These are phyloP conservation scores for Micronycteris hirsuta DNA, from an alignment of 2,113 vertebrate species.

Conservation along the genomic window DNA sequence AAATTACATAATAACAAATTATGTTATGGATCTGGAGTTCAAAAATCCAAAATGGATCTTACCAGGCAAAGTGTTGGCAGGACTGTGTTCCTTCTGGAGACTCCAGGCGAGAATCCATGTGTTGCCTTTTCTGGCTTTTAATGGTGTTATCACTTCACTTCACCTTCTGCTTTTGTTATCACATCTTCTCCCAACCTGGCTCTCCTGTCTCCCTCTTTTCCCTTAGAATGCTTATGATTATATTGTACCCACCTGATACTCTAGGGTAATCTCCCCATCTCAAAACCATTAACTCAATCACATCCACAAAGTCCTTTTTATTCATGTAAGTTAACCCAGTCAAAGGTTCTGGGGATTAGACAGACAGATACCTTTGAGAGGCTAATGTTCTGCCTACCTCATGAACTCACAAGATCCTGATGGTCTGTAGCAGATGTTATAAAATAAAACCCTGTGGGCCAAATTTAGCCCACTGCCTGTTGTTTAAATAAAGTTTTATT, in stretches of 20 bases:
- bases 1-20: background rate
- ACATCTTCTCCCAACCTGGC: background rate
- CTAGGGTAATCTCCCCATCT: background rate
- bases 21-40: background rate
- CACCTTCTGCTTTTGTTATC: background rate
- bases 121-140: background rate
- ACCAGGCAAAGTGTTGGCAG: background rate
- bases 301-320: background rate
- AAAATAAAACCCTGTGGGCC: background rate
- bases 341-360: background rate
- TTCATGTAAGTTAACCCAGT: background rate
- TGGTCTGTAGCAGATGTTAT: background rate
- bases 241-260: background rate
- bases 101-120: background rate
- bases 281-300: background rate
- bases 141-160: background rate
- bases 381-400: background rate
- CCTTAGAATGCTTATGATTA: background rate
- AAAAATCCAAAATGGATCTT: background rate
- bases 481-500: background rate
- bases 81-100: background rate
- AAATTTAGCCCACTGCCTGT: background rate
- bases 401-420: background rate
- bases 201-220: background rate
- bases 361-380: background rate